phyloP scores from a whole-genome alignment of 2,888 invertebrate genomes.

The Gordius sp. region DNA sequence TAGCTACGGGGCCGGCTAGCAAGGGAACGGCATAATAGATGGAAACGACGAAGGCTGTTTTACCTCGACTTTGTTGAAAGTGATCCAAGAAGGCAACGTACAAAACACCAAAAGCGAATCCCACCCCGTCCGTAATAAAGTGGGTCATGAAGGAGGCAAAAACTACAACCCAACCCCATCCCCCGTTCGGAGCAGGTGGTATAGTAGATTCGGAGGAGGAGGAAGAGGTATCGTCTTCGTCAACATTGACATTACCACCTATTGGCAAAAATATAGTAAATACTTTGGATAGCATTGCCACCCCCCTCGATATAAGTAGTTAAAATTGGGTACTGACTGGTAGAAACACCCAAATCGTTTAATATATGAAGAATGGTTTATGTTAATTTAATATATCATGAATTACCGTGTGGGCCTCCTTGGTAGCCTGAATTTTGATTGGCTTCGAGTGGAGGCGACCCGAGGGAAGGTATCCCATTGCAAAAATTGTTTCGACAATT shows the following conservation, averaged over 20 bases:
- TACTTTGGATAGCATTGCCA: no score
- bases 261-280: no score
- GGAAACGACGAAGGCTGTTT: constrained; percentile 65
- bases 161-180: constrained; percentile 76
- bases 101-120: constrained; percentile 67
- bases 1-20: constrained; percentile 51
- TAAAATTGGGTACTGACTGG: no score
- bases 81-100: constrained; percentile 56
- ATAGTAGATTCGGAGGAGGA: constrained; percentile 6
- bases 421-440: no score
- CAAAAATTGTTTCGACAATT: no score
- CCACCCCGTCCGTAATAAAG: constrained; percentile 65
- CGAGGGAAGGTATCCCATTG: no score
- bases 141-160: constrained; percentile 62
- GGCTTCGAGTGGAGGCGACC: no score
- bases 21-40: constrained; percentile 71
- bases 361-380: no score
- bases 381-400: no score
- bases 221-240: background rate
- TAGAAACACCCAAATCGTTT: no score
- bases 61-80: constrained; percentile 54
- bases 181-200: constrained; percentile 38
- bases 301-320: no score
- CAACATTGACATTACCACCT: background rate
- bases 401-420: no score